Base-by-base conservation (phyloP, 2,113 vertebrate genomes). In the Heteronetta atricapilla region DNA sequence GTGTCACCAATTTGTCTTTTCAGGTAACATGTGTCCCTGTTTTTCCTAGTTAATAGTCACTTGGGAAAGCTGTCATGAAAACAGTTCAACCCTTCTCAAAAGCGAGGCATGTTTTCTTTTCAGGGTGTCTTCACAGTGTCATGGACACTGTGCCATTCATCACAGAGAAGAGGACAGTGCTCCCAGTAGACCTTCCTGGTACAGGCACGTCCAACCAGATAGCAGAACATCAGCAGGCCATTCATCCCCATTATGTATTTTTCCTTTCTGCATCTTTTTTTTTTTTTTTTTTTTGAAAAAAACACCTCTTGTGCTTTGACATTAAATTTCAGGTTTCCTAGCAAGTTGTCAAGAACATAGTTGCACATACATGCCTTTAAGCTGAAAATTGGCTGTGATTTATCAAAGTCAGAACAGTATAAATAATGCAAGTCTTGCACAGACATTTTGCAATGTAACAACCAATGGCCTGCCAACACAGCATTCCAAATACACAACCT, bases 361-460 rank as follows among this genome's bases (percentile, higher is more conserved):
- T 59, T 67, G 80, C 44, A 93, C 26, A 86, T 81, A 84, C 6
- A 64, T 76, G 69, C 53, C 34, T 90, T 86, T 82, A 84, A 77
- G 73, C 38, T 84, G 56, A 88, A 93, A 88, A 82, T 1, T 72
- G 56, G 60, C 33, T 66, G 26, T 86, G 80, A 94, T 90, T 90
- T 92, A 83, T 89, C 66, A 58, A 88, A 95, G 86, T 86, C 82
- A 88, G 48, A 81, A 88, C 28, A 20, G 23, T 79, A 69, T 82
- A 91, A 95, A 94, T 94, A 96, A 87, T 72, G 31, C 10, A 94
- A 48, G 50, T 81, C 69, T 92, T 90, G 34, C 58, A 93, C 34
- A 80, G 46, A n/a, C 2, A 8, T 92, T 90, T 87, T 40, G 42
- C 62, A 92, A 81, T 7, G 7, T 66, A 87, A 81, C 40, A 91